These are phyloP conservation scores for Leptinotarsa peninsularis DNA, from an alignment of 2,888 invertebrate genomes.

Conservation along the genomic window DNA sequence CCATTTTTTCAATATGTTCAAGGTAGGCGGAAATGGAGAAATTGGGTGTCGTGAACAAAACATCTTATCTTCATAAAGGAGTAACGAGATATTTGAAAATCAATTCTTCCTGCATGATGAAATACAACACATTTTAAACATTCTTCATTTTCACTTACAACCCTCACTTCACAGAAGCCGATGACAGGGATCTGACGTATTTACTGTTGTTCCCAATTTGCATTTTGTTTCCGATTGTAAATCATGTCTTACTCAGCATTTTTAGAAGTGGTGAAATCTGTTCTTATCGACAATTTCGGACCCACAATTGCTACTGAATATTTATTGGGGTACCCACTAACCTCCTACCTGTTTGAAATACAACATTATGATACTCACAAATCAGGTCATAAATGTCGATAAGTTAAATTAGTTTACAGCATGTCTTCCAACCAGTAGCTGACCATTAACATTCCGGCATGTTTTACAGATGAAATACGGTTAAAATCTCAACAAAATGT, in stretches of 20 bases:
- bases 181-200: not conserved
- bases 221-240: not conserved
- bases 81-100: too few species aligned
- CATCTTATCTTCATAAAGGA: too few species aligned
- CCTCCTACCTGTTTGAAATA: slow-evolving; percentile 31
- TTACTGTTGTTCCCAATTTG: not conserved
- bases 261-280: slow-evolving; percentile 1
- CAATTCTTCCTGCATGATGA: too few species aligned
- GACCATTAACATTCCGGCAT: not conserved
- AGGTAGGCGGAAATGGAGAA: too few species aligned
- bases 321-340: slow-evolving; percentile 12
- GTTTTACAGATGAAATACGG: not conserved
- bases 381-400: slow-evolving; percentile 34
- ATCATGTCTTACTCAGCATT: not conserved
- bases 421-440: not conserved
- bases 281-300: not conserved
- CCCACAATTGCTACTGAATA: not conserved
- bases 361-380: slow-evolving; percentile 29
- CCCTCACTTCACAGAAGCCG: not conserved
- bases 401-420: slow-evolving; percentile 38
- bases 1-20: too few species aligned
- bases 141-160: too few species aligned
- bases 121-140: too few species aligned
- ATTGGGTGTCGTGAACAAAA: too few species aligned
- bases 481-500: not conserved